phyloP scores from a whole-genome alignment of 1,140 invertebrate species.

The Odontomachus brunneus region DNA sequence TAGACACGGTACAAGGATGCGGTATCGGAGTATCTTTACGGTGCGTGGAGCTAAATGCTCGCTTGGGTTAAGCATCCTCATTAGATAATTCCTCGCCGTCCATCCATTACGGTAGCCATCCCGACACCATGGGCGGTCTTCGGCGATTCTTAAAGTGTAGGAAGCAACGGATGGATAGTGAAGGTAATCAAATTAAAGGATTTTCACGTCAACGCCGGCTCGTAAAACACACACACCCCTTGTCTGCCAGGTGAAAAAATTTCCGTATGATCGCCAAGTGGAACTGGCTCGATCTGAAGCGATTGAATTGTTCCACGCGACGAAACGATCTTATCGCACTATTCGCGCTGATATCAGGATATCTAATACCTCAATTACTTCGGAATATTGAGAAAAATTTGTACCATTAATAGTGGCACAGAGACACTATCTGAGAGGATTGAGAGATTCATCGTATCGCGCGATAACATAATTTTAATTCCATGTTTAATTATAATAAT shows the following conservation, averaged over 20 bases:
- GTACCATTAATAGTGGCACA: not conserved
- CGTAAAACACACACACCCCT: conserved; percentile 5
- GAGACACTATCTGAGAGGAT: no score
- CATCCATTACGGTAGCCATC: conserved; percentile 52
- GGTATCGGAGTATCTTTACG: conserved; percentile 45
- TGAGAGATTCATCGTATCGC: no score
- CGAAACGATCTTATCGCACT: no score
- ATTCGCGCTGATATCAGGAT: no score
- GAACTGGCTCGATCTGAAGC: conserved; percentile 5
- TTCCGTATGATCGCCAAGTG: not conserved
- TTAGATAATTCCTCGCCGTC: conserved; percentile 66
- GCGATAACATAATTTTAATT: no score
- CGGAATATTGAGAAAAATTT: no score
- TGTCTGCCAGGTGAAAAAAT: not conserved
- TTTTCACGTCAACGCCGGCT: conserved; percentile 28
- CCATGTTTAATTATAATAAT: conserved; percentile 8
- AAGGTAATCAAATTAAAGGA: conserved; percentile 65
- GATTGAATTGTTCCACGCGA: not conserved
- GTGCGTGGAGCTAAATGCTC: conserved; percentile 62
- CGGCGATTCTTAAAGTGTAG: not conserved
- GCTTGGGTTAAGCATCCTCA: conserved; percentile 60
- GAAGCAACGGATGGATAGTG: conserved; percentile 29
- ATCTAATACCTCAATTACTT: no score
- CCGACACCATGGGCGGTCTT: conserved; percentile 61
- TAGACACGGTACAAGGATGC: conserved; percentile 50